Conservation (phyloP, 2,888 invertebrate genomes). For the Metellina segmentata region DNA sequence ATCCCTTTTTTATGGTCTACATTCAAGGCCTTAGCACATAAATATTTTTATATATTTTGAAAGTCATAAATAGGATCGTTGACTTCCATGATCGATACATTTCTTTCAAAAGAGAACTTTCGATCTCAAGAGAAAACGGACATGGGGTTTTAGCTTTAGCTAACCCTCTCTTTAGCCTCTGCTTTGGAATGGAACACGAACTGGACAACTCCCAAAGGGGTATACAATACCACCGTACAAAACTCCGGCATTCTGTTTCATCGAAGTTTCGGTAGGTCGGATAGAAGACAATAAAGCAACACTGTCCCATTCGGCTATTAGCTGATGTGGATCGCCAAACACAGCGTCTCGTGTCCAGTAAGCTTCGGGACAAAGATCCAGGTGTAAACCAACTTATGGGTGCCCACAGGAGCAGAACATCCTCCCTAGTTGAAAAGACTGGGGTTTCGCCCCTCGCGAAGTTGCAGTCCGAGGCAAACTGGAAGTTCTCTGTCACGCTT, state of each 20-base stretch:
- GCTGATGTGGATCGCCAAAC: conserved; percentile 14
- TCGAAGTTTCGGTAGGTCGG: neutral
- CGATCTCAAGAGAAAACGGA: too few species aligned
- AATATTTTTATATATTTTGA: too few species aligned
- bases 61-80: too few species aligned
- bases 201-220: too few species aligned
- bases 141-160: too few species aligned
- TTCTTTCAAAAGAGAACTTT: too few species aligned
- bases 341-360: conserved; percentile 1
- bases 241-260: neutral
- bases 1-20: too few species aligned
- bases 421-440: conserved; percentile 21
- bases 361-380: conserved; percentile 1
- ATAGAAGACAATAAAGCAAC: conserved; percentile 22
- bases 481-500: conserved; percentile 45
- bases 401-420: conserved; percentile 43
- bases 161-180: too few species aligned
- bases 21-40: too few species aligned
- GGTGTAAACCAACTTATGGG: conserved; percentile 46
- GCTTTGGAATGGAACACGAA: too few species aligned
- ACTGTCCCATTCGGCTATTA: conserved; percentile 24
- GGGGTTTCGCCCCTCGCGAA: conserved; percentile 32
- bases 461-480: neutral
- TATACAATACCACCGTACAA: too few species aligned
- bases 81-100: too few species aligned